Evolutionary conservation across 2,113 vertebrate genomes (phyloP).

Genomic region (Sturnira hondurensis): DNA sequence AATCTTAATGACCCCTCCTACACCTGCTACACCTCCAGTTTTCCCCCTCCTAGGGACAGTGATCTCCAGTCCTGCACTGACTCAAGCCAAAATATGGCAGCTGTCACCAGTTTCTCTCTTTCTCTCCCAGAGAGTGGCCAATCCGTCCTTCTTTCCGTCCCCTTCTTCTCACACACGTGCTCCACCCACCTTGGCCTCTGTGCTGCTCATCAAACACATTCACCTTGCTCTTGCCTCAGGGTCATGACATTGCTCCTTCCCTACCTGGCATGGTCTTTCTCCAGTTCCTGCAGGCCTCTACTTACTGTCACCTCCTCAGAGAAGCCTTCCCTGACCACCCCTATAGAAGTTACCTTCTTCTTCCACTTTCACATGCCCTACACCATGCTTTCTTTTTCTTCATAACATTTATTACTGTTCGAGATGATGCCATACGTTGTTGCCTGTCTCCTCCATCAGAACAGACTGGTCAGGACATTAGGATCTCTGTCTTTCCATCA

Average conservation of each 20-base stretch:
- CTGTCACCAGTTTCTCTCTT: too few relatives aligned
- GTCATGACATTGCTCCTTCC: neutral
- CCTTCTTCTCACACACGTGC: neutral
- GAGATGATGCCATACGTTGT: neutral
- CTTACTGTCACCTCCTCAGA: neutral
- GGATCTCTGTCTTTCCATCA: neutral
- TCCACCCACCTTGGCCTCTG: neutral
- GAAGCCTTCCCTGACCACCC: neutral
- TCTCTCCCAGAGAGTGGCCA: neutral
- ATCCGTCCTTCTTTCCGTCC: neutral
- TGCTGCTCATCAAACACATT: neutral
- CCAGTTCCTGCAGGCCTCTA: neutral
- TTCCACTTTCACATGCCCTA: neutral
- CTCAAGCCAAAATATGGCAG: neutral
- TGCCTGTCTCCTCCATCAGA: neutral
- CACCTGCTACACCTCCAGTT: neutral
- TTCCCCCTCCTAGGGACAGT: neutral
- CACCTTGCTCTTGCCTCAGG: neutral
- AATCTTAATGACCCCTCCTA: neutral
- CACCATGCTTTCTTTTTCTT: neutral
- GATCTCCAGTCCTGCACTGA: neutral
- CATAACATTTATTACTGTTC: neutral
- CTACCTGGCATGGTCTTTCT: neutral
- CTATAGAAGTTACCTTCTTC: neutral
- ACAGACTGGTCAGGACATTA: neutral